Evolutionary conservation across 2,113 vertebrate genomes (phyloP), one percentile per base, ranked within the genome.

Genomic region (Alectura lathami): DNA sequence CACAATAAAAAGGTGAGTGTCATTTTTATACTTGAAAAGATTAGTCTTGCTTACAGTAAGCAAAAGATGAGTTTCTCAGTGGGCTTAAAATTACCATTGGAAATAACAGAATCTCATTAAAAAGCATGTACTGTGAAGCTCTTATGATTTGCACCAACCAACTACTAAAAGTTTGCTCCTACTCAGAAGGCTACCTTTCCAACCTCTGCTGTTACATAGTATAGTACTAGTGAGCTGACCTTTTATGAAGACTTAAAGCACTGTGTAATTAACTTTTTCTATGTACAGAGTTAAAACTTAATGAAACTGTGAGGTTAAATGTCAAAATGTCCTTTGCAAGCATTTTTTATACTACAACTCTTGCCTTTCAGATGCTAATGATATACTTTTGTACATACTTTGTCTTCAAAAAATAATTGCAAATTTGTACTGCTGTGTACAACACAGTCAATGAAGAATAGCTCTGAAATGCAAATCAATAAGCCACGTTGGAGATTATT

Each of bases 31-130:
- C 54, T 94, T 91, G 17, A 43, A 85, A 93, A 94, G 63, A 96
- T 96, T 96, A 87, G 36, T 89, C 97, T 96, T 97, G 89, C 93
- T 96, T 96, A 88, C 34, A 92, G 68, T 95, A 96, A 89, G 53
- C 47, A 88, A 89, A 95, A 96, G 38, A 50, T 2, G 16, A 42
- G 56, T 60, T 36, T 91, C 63, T 86, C 54, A 26, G 15, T 36
- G 75, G 73, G 36, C 17, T 96, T 96, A 78, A 73, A 74, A 59
- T 57, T 82, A 84, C 96, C 43, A 26, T 64, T 91, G 88, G 64
- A 96, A 97, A 95, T 97, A 98, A 97, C 18, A 97, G 96, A 97
- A 97, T 95, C 81, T 96, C 91, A 96, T 95, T 97, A 96, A 63
- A 66, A 94, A 95, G 73, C 4, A 72, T 79, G 60, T 63, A 86